Conservation (phyloP, 2,888 invertebrate species). For the Priocnemis perturbator region DNA sequence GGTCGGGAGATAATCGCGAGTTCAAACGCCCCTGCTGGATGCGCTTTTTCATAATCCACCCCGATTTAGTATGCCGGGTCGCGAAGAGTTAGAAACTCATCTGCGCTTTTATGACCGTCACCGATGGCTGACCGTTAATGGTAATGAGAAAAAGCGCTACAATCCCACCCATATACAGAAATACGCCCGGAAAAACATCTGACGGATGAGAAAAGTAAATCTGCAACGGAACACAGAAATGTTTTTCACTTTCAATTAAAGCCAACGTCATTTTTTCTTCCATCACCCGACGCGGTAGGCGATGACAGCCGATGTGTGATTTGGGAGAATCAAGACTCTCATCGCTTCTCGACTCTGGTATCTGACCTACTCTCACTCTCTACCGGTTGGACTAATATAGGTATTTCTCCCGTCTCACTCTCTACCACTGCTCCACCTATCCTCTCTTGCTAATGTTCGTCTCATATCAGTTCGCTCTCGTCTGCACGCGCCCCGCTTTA, state of each 20-base stretch:
- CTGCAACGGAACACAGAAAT: too few species aligned
- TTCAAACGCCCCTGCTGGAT: neutral
- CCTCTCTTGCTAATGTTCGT: slow-evolving; percentile 8
- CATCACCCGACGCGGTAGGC: too few species aligned
- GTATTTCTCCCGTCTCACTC: slow-evolving; percentile 11
- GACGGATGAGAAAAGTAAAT: too few species aligned
- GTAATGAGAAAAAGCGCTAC: too few species aligned
- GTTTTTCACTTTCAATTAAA: too few species aligned
- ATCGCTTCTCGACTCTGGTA: neutral
- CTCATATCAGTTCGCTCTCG: neutral
- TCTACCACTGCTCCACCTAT: neutral
- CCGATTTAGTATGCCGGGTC: neutral
- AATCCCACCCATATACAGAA: too few species aligned
- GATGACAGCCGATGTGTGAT: slow-evolving; percentile 11
- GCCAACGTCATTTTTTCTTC: too few species aligned
- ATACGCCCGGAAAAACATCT: too few species aligned
- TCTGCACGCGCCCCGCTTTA: slow-evolving; percentile 15
- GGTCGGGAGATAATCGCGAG: slow-evolving; percentile 7
- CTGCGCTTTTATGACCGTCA: neutral
- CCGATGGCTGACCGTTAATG: too few species aligned
- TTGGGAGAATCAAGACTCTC: slow-evolving; percentile 7
- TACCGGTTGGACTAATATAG: slow-evolving; percentile 8
- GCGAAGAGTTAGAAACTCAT: neutral
- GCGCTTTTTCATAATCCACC: neutral
- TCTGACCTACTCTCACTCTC: slow-evolving; percentile 19